Percentiles rank a stretch among this genome's conserved stretches.
Conservation (phyloP, 2,113 vertebrate genomes). For the Climacteris rufus region DNA sequence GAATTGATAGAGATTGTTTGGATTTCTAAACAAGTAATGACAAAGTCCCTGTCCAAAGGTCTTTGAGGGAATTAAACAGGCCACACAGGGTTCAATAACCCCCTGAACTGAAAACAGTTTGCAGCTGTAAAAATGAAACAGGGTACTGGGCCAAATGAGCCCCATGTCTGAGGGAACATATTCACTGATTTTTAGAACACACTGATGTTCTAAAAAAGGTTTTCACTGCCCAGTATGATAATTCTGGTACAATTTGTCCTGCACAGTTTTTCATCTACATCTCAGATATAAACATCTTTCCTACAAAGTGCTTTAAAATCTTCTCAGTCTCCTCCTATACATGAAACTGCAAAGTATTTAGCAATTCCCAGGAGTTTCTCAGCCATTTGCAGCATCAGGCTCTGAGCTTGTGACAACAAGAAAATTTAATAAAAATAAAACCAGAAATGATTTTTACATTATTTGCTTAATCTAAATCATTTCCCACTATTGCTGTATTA, state of each 20-base stretch:
- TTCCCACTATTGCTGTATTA: constrained; percentile 30
- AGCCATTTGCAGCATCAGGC: constrained; percentile 1
- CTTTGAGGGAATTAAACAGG: neutral
- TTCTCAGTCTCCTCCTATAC: constrained; percentile 30
- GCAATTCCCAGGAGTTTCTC: constrained; percentile 18
- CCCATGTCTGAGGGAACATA: neutral
- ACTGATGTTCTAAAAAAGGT: neutral
- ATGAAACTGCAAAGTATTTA: neutral
- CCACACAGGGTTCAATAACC: neutral
- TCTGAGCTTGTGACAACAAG: constrained; percentile 17
- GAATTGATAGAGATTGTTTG: neutral
- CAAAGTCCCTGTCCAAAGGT: neutral
- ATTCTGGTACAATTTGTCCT: neutral
- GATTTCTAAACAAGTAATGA: neutral
- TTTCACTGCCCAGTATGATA: neutral
- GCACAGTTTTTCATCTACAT: neutral
- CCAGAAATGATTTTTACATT: constrained; percentile 47
- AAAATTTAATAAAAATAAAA: constrained; percentile 48
- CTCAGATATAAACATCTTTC: neutral
- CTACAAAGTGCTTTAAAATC: constrained; percentile 24
- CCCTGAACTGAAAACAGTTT: neutral
- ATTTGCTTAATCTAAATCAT: constrained; percentile 55
- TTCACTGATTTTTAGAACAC: too few relatives aligned
- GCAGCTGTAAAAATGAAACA: neutral
- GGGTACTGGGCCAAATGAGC: neutral